phyloP scores from a whole-genome alignment of 2,888 invertebrate genomes.

The Caenorhabditis virilis region DNA sequence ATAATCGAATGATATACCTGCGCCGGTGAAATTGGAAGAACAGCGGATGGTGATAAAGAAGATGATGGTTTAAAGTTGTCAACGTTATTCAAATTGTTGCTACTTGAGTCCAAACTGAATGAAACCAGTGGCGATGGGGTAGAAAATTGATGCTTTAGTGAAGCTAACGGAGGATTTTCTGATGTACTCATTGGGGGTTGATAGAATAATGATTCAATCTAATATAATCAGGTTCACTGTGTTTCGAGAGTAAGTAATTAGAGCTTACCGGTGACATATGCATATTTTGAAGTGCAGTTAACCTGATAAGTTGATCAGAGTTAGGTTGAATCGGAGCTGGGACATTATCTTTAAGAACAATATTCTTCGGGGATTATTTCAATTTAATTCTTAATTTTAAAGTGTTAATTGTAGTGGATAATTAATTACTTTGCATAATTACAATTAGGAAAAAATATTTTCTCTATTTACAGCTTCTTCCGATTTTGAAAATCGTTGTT shows the following conservation, averaged over 20 bases:
- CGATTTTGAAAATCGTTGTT: neutral
- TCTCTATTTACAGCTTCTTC: neutral
- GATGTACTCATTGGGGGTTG: constrained; percentile 28
- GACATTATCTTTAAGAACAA: neutral
- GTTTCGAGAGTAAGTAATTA: too few species aligned
- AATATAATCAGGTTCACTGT: too few species aligned
- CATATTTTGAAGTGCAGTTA: constrained; percentile 35
- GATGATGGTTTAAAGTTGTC: too few species aligned
- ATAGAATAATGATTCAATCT: constrained; percentile 23
- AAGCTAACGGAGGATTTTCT: too few species aligned
- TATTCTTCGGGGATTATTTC: neutral
- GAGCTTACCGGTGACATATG: constrained; percentile 27
- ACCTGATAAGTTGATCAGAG: constrained; percentile 7
- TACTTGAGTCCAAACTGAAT: too few species aligned
- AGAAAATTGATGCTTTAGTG: too few species aligned
- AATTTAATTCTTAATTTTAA: too few species aligned
- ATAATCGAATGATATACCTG: constrained; percentile 4
- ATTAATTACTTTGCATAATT: neutral
- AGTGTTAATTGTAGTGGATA: too few species aligned
- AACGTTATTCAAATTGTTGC: too few species aligned
- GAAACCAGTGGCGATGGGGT: too few species aligned
- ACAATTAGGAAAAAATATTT: neutral
- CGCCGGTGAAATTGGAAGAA: constrained; percentile 22
- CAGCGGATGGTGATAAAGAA: constrained; percentile 7
- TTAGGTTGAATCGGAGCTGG: constrained; percentile 18